These are phyloP conservation scores for Edolisoma coerulescens DNA, from an alignment of 2,113 vertebrate species.

Conservation along the genomic window DNA sequence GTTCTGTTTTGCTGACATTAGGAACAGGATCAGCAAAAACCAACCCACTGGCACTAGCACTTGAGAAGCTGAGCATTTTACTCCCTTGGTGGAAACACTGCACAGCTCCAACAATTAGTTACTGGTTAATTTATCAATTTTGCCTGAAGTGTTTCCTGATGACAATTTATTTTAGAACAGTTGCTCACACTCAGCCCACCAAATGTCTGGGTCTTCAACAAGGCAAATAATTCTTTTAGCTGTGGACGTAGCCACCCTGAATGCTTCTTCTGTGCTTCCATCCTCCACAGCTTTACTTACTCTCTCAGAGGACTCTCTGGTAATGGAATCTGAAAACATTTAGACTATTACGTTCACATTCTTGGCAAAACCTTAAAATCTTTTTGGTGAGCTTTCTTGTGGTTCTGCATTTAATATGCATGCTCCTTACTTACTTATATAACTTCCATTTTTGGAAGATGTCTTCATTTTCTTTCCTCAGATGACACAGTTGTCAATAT, in stretches of 20 bases:
- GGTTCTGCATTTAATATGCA: neutral
- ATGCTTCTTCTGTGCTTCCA: neutral
- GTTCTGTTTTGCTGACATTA: neutral
- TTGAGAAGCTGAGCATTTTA: neutral
- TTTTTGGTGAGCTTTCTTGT: neutral
- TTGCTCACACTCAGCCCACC: neutral
- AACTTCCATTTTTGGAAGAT: neutral
- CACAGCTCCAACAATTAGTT: neutral
- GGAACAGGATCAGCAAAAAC: neutral
- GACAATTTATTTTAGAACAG: neutral
- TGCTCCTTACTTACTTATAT: neutral
- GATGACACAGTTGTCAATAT: neutral
- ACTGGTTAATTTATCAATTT: neutral
- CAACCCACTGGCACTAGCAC: neutral
- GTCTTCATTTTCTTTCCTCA: neutral
- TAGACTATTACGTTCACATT: neutral
- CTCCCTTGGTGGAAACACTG: neutral
- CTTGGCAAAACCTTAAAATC: neutral
- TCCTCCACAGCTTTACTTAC: neutral
- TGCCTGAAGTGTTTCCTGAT: neutral
- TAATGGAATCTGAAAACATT: neutral
- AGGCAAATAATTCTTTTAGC: neutral
- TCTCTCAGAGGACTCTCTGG: neutral
- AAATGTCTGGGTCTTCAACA: neutral
- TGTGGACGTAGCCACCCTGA: neutral